These are phyloP conservation scores for Amitus sp. DNA, from an alignment of 2,888 invertebrate genomes.

Conservation along the genomic window DNA sequence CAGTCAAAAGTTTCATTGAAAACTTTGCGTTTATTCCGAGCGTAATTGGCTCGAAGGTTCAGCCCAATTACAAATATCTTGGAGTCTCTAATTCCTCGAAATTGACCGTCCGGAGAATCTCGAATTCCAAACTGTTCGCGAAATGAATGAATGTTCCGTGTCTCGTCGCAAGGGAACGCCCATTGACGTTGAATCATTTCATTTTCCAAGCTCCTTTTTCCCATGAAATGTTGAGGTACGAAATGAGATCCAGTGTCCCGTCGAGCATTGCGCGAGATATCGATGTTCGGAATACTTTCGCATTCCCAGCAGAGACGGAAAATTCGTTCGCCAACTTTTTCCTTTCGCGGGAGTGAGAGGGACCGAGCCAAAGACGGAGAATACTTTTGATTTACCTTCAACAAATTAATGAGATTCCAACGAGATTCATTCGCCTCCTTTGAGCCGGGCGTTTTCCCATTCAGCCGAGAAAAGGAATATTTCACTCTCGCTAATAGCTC, in stretches of 20 bases:
- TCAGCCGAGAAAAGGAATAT: conserved; percentile 36
- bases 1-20: conserved; percentile 62
- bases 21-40: conserved; percentile 48
- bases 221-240: conserved; percentile 12
- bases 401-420: conserved; percentile 56
- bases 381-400: conserved; percentile 41
- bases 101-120: background rate
- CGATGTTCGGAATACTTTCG: conserved; percentile 27
- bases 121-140: background rate
- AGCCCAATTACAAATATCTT: conserved; percentile 28
- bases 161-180: background rate
- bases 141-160: no score
- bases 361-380: conserved; percentile 12
- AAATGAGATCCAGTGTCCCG: conserved; percentile 36
- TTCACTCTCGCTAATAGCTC: conserved; percentile 34
- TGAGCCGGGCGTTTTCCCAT: conserved; percentile 22
- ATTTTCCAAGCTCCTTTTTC: background rate
- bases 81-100: background rate
- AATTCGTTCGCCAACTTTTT: conserved; percentile 31
- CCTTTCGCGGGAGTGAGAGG: conserved; percentile 9
- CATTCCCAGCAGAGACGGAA: conserved; percentile 22
- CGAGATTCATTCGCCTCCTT: conserved; percentile 20
- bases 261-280: conserved; percentile 21
- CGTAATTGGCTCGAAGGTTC: conserved; percentile 15
- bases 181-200: no score